Base-by-base conservation (phyloP, 2,797 vertebrate species). In the Falco cherrug region DNA sequence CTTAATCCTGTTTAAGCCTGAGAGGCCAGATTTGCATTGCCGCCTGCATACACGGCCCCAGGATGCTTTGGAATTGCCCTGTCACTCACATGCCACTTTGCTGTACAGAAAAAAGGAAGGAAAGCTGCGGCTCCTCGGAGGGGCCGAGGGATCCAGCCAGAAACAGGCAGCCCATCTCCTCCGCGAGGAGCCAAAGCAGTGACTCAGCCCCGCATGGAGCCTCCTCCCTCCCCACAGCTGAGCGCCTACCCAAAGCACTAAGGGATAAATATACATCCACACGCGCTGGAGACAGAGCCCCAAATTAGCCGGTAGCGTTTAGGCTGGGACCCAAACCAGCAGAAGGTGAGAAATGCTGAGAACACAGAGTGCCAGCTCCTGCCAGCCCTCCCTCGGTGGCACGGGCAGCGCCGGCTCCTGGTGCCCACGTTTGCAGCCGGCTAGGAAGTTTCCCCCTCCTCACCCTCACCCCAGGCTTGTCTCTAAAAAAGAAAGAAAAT, bases 261-360 rank as follows among this genome's bases (percentile, higher is more conserved):
- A 75, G 78, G 90, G 97, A 96, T 89, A 97, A 97, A 97, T 78
- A 76, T 54, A 89, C 78, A 97, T 73, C 70, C 94, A 67, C 90
- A 90, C 13, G 31, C 73, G 20, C 86, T 51, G 82, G 84, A 84
- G 74, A 60, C 92, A 90, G 85, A 75, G 95, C 93, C 93, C 87
- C 94, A 43, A 51, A 80, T 61, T 37, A 95, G 94, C 90, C 86
- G 14, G 65, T 2, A 71, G 39, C 13, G 1, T n/a, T 63, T 90
- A 45, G 87, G 93, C 78, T 86, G 90, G 22, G 28, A 77, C 74
- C 48, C 95, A 91, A 64, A 92, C 39, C 76, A 84, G 89, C 78
- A 81, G 67, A 33, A 71, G 89, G 91, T 60, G 92, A 87, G 89
- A 88, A 85, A 89, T 86, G 71, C 85, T 6, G 4, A 68, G 69